A percentile compares a stretch with the other conserved stretches of the same genome.
Conservation (phyloP, 2,797 vertebrate species). For the Chloroceryle inda region DNA sequence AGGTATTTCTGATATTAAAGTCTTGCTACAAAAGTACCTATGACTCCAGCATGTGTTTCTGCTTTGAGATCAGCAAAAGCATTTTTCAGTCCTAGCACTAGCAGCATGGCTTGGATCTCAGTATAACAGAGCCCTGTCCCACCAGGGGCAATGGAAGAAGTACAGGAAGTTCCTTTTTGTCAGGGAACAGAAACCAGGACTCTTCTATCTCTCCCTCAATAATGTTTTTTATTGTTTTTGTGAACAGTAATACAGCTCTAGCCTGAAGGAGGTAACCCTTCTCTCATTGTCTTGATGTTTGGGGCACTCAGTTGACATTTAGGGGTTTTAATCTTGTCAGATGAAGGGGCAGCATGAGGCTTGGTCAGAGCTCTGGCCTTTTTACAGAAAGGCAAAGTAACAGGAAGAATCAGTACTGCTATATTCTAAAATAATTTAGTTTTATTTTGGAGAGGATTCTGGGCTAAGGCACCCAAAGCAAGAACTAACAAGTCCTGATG, state of each 20-base stretch:
- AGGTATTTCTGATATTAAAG: background rate
- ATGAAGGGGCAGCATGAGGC: background rate
- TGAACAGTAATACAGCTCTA: background rate
- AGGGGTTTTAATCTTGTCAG: background rate
- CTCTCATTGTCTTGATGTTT: background rate
- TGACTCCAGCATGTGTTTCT: background rate
- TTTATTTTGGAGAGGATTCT: background rate
- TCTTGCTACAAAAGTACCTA: background rate
- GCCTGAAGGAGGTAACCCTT: background rate
- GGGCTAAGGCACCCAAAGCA: background rate
- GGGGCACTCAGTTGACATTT: background rate
- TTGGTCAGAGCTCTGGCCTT: background rate
- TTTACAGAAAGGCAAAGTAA: background rate
- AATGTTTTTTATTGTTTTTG: background rate
- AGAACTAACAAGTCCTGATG: background rate
- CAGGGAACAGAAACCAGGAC: background rate
- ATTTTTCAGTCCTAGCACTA: background rate
- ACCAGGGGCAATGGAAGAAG: background rate
- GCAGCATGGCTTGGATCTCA: background rate
- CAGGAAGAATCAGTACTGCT: background rate
- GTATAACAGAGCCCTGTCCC: background rate
- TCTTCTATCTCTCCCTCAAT: background rate
- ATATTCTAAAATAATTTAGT: background rate
- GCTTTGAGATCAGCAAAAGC: background rate
- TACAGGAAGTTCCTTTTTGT: background rate